Evolutionary conservation across 2,797 vertebrate species (phyloP), one percentile per base, ranked within the genome.

Genomic region (Emydoidea blandingii): DNA sequence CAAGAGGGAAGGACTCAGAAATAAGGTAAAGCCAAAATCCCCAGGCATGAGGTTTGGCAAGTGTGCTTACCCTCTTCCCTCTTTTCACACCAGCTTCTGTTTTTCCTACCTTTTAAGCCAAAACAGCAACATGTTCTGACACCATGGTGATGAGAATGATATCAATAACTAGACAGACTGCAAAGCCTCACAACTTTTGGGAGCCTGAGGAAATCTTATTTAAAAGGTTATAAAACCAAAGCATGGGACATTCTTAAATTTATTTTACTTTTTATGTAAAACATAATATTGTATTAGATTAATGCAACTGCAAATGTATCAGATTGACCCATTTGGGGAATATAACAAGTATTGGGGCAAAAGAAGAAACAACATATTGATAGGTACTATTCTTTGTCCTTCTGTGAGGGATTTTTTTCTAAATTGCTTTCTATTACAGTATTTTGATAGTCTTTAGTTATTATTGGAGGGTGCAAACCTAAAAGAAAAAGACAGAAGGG

Each of bases 21-120:
- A 49, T 27, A 59, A 65, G 0, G 2, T 9, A 2, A 14, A n/a
- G 31, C 25, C 0, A 0, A 47, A 5, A 47, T 4, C 8, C 6
- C 29, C 18, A 10, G 1, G 19, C 1, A 0, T 29, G 62, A n/a
- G 18, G 4, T 83, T 6, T n/a, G 25, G 9, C 8, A 41, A 53
- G 8, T 11, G 57, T 6, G 34, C 56, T 72, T 50, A 21, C 5
- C 5, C 16, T 12, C 8, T 65, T 47, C 6, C 1, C 53, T 15
- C 11, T 72, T 0, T 18, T 8, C 18, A 50, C 25, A 31, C n/a
- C 34, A 12, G 16, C 50, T 31, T 52, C 34, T 1, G 0, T 18
- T 62, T 34, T 41, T 49, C 44, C 53, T 59, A 81, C 7, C 47
- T 52, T 8, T n/a, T 41, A 12, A 37, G 29, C 54, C n/a, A 2